These are phyloP conservation scores for Lycaena phlaeas DNA, from an alignment of 2,888 invertebrate genomes.

Conservation along the genomic window DNA sequence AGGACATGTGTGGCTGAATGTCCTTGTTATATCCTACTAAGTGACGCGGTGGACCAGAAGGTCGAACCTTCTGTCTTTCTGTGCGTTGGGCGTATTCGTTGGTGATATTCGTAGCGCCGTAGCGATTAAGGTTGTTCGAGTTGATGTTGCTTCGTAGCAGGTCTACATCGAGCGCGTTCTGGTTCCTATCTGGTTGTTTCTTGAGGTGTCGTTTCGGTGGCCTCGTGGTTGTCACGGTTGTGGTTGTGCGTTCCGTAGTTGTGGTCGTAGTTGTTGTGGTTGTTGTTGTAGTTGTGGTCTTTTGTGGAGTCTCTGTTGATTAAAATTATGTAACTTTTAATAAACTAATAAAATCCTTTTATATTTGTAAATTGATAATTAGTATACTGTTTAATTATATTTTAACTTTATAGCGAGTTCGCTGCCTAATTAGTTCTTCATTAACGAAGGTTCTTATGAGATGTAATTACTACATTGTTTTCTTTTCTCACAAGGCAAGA, in stretches of 20 bases:
- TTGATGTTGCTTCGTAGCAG: constrained; percentile 48
- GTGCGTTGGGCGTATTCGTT: constrained; percentile 57
- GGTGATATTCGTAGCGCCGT: constrained; percentile 39
- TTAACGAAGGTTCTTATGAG: no score
- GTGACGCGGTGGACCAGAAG: constrained; percentile 51
- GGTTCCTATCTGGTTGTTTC: constrained; percentile 48
- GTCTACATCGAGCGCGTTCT: constrained; percentile 53
- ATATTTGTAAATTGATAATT: no score
- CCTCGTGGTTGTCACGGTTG: constrained; percentile 40
- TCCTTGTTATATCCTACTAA: constrained; percentile 43
- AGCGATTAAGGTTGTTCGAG: constrained; percentile 46
- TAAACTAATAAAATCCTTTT: background rate
- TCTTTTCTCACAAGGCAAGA: no score
- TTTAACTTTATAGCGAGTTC: no score
- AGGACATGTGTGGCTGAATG: constrained; percentile 8
- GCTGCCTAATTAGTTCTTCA: no score
- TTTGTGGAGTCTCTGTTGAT: constrained; percentile 60
- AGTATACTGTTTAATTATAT: no score
- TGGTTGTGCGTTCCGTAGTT: constrained; percentile 35
- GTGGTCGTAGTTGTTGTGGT: constrained; percentile 58
- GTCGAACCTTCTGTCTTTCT: constrained; percentile 58
- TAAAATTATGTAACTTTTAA: constrained; percentile 5
- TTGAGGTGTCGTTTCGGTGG: constrained; percentile 53
- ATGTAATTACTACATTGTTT: no score
- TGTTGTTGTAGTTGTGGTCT: constrained; percentile 53